phyloP scores from a whole-genome alignment of 2,113 vertebrate genomes.

The Muscicapa adusta region DNA sequence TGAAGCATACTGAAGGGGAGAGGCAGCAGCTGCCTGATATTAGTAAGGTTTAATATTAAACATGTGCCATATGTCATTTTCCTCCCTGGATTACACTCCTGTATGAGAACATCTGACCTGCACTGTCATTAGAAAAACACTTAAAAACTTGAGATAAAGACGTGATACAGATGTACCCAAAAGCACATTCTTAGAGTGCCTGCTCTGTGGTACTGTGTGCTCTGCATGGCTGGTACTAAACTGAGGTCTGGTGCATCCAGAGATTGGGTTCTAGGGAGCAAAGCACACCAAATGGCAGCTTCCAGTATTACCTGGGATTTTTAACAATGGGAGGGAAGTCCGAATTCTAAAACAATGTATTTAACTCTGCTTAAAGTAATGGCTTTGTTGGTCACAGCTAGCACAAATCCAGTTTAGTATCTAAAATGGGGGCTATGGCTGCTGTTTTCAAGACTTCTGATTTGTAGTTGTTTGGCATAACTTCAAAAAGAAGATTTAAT shows the following conservation, averaged over 20 bases:
- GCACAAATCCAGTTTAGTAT: neutral
- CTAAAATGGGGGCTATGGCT: neutral
- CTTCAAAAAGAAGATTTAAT: neutral
- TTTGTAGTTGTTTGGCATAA: neutral
- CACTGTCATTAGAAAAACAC: neutral
- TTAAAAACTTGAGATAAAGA: neutral
- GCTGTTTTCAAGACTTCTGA: neutral
- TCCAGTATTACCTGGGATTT: neutral
- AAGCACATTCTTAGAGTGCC: neutral
- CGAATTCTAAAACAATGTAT: neutral
- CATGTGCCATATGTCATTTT: neutral
- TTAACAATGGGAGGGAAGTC: fast-evolving
- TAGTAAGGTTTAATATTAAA: neutral
- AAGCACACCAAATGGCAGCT: neutral
- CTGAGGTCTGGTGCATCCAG: neutral
- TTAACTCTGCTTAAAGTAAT: neutral
- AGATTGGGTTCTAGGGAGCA: neutral
- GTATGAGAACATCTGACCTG: neutral
- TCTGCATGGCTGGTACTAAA: neutral
- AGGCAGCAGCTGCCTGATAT: neutral
- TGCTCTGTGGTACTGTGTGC: neutral
- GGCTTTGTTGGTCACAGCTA: neutral
- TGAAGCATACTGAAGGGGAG: neutral
- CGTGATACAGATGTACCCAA: no score
- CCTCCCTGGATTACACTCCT: neutral